Percentiles rank a stretch among this genome's conserved stretches.
Evolutionary conservation across 2,113 vertebrate genomes (phyloP).

Genomic region (Theropithecus gelada): DNA sequence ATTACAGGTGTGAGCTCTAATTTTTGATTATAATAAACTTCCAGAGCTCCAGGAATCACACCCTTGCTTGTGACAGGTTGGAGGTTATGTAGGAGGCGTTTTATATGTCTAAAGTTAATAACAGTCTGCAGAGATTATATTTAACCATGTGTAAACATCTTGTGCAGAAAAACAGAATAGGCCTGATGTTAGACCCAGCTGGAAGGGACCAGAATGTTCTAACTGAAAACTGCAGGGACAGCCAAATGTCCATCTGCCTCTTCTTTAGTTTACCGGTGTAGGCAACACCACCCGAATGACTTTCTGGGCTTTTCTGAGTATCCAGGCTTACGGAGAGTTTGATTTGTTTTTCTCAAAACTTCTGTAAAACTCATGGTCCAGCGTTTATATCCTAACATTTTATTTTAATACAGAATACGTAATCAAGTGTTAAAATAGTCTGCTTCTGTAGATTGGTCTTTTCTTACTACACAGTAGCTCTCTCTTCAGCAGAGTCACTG

Average conservation of each 20-base stretch:
- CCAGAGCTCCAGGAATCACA: constrained; percentile 57
- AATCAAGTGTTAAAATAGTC: background rate
- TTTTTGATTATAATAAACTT: constrained; percentile 74
- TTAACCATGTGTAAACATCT: constrained; percentile 52
- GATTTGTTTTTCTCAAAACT: background rate
- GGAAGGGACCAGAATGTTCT: background rate
- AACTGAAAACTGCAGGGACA: background rate
- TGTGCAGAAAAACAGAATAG: constrained; percentile 17
- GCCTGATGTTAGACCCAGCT: background rate
- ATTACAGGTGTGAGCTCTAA: background rate
- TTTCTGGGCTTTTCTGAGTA: background rate
- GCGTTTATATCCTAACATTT: background rate
- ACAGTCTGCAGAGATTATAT: constrained; percentile 63
- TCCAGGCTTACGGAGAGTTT: background rate
- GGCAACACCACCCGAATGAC: background rate
- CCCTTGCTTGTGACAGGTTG: constrained; percentile 65
- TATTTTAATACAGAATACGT: background rate
- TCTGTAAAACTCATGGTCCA: background rate
- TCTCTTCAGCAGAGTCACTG: background rate
- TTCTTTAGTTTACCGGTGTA: background rate
- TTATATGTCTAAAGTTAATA: constrained; percentile 70
- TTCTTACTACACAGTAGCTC: background rate
- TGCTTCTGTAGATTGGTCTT: background rate
- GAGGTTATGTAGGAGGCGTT: constrained; percentile 71
- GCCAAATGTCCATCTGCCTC: background rate